These are phyloP conservation scores for Borostomias antarcticus DNA, from an alignment of 2,797 vertebrate genomes.

Conservation along the genomic window DNA sequence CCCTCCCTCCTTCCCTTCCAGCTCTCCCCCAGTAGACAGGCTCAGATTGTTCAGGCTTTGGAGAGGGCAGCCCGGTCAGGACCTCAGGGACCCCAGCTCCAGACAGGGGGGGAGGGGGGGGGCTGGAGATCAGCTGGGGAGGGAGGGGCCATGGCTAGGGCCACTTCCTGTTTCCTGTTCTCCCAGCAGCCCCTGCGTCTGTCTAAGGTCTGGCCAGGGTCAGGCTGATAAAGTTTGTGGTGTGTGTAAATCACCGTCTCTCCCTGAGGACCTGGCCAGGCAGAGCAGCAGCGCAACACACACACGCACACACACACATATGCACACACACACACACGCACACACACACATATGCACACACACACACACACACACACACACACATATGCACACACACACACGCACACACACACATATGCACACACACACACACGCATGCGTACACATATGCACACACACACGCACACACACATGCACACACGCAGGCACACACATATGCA, in stretches of 20 bases:
- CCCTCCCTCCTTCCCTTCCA: neutral
- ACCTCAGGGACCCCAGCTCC: conserved; percentile 11
- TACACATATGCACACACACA: no score
- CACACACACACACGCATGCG: no score
- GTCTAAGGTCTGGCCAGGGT: conserved; percentile 69
- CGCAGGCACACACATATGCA: no score
- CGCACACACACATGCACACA: no score
- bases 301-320: conserved; percentile 39
- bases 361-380: conserved; percentile 42
- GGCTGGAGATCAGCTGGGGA: conserved; percentile 11
- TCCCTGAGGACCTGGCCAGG: no score
- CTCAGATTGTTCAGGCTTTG: conserved; percentile 18
- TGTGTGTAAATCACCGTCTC: conserved; percentile 44
- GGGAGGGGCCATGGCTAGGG: neutral
- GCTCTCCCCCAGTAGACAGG: conserved; percentile 5
- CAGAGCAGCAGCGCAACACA: no score
- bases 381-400: neutral
- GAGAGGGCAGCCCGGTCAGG: conserved; percentile 10
- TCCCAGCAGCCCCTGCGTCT: conserved; percentile 63
- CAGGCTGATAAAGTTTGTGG: conserved; percentile 60
- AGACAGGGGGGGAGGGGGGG: no score
- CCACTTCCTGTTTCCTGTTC: conserved; percentile 60
- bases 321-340: conserved; percentile 37
- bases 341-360: conserved; percentile 33
- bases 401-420: no score